Conservation (phyloP, 2,113 vertebrate genomes). For the Periophthalmodon schlosseri region DNA sequence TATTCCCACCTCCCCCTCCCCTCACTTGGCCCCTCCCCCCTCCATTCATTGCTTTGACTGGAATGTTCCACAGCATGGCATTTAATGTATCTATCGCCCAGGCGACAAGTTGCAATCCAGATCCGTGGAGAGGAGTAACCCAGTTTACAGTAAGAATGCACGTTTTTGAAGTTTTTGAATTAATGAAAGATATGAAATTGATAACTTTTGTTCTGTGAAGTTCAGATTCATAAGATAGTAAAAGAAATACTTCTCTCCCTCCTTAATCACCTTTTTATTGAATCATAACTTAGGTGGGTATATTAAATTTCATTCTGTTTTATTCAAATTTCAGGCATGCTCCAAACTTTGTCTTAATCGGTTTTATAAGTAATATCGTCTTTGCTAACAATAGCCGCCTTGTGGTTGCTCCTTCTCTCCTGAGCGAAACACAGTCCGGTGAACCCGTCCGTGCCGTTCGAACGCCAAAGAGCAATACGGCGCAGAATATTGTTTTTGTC, state of each 20-base stretch:
- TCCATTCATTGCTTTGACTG: too few species aligned
- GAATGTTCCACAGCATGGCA: too few species aligned
- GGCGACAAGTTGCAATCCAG: too few species aligned
- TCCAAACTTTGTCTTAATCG: neutral
- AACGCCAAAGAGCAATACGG: slow-evolving; percentile 33
- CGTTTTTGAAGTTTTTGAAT: neutral
- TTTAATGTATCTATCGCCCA: too few species aligned
- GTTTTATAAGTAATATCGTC: slow-evolving; percentile 30
- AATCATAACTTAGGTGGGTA: neutral
- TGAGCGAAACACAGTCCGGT: slow-evolving; percentile 33
- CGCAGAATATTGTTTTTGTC: slow-evolving; percentile 44
- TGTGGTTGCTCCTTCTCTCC: slow-evolving; percentile 44
- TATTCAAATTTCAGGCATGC: neutral
- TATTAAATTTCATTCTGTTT: neutral
- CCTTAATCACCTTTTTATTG: neutral
- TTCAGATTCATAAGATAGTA: neutral
- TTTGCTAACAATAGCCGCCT: slow-evolving; percentile 25
- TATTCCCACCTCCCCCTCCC: too few species aligned
- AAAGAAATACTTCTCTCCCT: neutral
- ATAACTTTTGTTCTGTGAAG: neutral
- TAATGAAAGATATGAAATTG: neutral
- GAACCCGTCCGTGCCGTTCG: slow-evolving; percentile 36
- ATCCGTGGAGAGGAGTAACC: too few species aligned
- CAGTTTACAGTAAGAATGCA: too few species aligned
- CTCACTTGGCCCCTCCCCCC: too few species aligned